Percentiles rank a stretch among this genome's conserved stretches.
Conservation (phyloP, 1,140 invertebrate genomes). For the Penaeus vannamei region DNA sequence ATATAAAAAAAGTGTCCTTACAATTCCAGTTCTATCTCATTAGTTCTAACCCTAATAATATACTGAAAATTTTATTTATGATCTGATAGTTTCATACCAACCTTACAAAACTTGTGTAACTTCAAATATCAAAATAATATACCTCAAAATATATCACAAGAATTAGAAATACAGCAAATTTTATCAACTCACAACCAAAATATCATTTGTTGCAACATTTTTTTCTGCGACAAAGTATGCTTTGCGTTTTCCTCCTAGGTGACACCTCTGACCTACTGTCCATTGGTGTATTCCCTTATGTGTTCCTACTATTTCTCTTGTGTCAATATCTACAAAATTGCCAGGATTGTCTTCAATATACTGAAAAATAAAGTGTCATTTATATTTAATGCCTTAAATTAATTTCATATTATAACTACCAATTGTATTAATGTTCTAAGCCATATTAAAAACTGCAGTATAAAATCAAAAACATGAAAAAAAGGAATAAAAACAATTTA, state of each 20-base stretch:
- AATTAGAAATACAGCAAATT: not conserved
- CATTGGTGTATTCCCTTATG: slow-evolving; percentile 92
- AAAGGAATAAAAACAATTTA: too few relatives aligned
- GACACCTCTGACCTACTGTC: slow-evolving; percentile 90
- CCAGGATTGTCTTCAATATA: slow-evolving; percentile 87
- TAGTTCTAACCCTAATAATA: too few relatives aligned
- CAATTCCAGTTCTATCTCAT: too few relatives aligned
- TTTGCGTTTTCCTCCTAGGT: slow-evolving; percentile 74
- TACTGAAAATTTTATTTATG: too few relatives aligned
- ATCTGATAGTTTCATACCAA: too few relatives aligned
- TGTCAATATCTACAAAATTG: slow-evolving; percentile 88
- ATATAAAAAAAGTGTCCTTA: not conserved
- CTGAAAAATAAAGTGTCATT: slow-evolving; percentile 74
- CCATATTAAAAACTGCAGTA: too few relatives aligned
- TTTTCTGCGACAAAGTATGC: slow-evolving; percentile 84
- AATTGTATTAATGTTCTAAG: too few relatives aligned
- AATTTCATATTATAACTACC: too few relatives aligned
- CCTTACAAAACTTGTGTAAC: slow-evolving; percentile 17
- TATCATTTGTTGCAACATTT: slow-evolving; percentile 79
- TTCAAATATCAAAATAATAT: not conserved
- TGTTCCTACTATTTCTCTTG: slow-evolving; percentile 80
- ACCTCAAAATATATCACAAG: not conserved
- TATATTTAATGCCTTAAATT: slow-evolving; percentile 29
- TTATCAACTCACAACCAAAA: slow-evolving; percentile 82
- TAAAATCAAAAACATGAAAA: too few relatives aligned